Evolutionary conservation across 2,797 vertebrate genomes (phyloP), one percentile per base, ranked within the genome.

Genomic region (Sylvia borin): DNA sequence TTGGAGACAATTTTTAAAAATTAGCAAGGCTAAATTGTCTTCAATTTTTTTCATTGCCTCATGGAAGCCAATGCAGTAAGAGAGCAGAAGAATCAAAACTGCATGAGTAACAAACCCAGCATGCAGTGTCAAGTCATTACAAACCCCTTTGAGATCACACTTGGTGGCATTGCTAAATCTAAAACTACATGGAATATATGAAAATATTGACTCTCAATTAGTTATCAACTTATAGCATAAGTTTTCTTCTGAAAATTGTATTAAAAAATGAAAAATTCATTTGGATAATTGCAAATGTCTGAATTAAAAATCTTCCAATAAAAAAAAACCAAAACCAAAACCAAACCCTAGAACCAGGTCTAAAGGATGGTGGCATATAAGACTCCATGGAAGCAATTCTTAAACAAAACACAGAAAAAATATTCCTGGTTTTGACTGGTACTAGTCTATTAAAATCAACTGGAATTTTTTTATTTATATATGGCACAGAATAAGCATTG

Each of bases 151-250:
- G 95, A 94, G 83, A 96, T 74, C 88, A 53, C 92, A 50, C 75
- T 96, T 95, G 88, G 88, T 60, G 16, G 74, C 68, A 92, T 72
- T 92, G 85, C 43, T 94, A 95, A 70, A 68, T 84, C 66, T 85
- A 75, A 93, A 70, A 71, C 83, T 93, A 91, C 80, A 83, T 61
- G 89, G 68, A 96, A 94, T 94, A 91, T 95, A 95, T 82, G n/a
- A 97, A 97, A 96, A 91, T 94, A 96, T 88, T 94, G 83, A 87
- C 65, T 96, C 70, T 77, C 80, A 22, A 22, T 71, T 91, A 66
- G 43, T 91, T 95, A 95, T 95, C 88, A 95, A 84, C 84, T 94
- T 94, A 89, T 36, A 88, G 32, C 6, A 92, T 51, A 68, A n/a
- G 43, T 76, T 94, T 96, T 74, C 27, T 75, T 79, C 72, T 94